Evolutionary conservation across 2,797 vertebrate species (phyloP).

Genomic region (Heterohyrax brucei): DNA sequence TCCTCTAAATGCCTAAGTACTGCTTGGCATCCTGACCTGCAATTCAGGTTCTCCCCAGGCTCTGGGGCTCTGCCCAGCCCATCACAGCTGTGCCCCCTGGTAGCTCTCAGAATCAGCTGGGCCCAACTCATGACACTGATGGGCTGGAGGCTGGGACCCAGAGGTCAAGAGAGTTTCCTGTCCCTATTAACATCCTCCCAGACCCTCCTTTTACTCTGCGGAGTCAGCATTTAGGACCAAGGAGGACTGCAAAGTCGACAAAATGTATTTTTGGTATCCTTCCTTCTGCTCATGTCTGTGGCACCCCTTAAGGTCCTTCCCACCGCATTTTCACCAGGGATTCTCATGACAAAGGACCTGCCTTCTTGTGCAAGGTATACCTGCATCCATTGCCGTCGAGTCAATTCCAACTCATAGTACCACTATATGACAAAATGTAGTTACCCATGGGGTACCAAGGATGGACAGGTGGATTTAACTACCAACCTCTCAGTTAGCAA

Average conservation of each 20-base stretch:
- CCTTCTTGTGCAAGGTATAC: neutral
- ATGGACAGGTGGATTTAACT: no score
- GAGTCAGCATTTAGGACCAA: slow-evolving; percentile 55
- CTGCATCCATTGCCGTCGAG: no score
- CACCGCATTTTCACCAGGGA: neutral
- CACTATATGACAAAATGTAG: no score
- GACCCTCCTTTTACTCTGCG: neutral
- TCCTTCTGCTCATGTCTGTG: neutral
- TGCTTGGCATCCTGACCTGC: neutral
- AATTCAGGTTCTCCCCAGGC: neutral
- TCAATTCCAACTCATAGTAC: no score
- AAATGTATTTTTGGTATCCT: neutral
- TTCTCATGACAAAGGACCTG: neutral
- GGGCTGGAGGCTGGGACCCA: slow-evolving; percentile 28
- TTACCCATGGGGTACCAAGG: no score
- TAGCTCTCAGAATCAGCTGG: slow-evolving; percentile 8
- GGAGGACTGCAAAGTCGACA: slow-evolving; percentile 48
- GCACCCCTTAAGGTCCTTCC: no score
- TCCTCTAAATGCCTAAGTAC: neutral
- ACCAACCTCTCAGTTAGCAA: no score
- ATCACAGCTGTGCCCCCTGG: slow-evolving; percentile 44
- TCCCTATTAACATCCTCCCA: slow-evolving; percentile 25
- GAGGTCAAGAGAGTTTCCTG: slow-evolving; percentile 78
- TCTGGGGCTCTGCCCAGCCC: neutral
- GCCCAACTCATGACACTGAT: neutral